Evolutionary conservation across 2,797 vertebrate genomes (phyloP).

Genomic region (Acomys russatus): DNA sequence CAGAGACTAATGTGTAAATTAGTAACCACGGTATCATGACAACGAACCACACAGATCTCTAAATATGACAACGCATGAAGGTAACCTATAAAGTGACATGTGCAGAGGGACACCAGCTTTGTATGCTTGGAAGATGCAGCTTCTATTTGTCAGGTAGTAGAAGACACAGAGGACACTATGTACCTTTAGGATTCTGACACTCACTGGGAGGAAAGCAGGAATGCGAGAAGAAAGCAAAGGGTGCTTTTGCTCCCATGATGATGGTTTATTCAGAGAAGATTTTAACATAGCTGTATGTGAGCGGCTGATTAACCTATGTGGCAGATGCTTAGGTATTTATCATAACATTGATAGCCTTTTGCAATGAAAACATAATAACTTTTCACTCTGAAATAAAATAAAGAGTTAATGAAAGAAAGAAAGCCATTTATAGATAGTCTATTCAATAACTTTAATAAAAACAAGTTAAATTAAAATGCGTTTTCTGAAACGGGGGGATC

Average conservation of each 20-base stretch:
- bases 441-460: constrained; percentile 31
- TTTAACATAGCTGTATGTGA: constrained; percentile 3
- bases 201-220: background rate
- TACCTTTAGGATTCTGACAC: background rate
- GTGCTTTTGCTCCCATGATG: background rate
- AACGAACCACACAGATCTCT: background rate
- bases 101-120: background rate
- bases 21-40: constrained; percentile 14
- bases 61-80: background rate
- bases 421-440: background rate
- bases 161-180: background rate
- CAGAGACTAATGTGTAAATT: constrained; percentile 14
- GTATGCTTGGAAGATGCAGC: background rate
- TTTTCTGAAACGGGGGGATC: constrained; percentile 8
- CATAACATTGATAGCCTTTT: background rate
- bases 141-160: background rate
- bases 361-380: constrained; percentile 17
- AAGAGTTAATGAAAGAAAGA: background rate
- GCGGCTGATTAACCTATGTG: background rate
- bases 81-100: background rate
- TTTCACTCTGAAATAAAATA: constrained; percentile 46
- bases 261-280: constrained; percentile 15
- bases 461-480: constrained; percentile 29
- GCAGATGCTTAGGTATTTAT: background rate
- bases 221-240: background rate